phyloP scores from a whole-genome alignment of 2,888 invertebrate genomes.

The Drosophila macrospina region DNA sequence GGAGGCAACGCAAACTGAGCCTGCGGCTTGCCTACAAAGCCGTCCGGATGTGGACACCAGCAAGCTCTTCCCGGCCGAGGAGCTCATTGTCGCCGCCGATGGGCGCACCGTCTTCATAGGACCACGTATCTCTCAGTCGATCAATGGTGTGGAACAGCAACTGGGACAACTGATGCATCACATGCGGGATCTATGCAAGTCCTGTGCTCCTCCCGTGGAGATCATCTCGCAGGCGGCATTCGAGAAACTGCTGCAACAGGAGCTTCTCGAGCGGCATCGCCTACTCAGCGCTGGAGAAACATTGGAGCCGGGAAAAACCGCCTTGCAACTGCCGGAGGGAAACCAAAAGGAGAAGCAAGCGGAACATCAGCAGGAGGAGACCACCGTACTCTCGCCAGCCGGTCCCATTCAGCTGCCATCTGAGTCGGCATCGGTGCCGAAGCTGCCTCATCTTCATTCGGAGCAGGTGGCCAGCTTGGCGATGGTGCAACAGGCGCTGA shows the following conservation, averaged over 20 bases:
- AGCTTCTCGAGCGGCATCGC: slow-evolving; percentile 49
- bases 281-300: slow-evolving; percentile 27
- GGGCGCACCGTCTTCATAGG: slow-evolving; percentile 51
- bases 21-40: slow-evolving; percentile 22
- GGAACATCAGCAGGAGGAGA: neutral
- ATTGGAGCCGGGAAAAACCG: slow-evolving; percentile 26
- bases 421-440: slow-evolving; percentile 33
- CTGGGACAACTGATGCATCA: slow-evolving; percentile 37
- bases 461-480: slow-evolving; percentile 60
- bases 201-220: slow-evolving; percentile 64
- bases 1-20: slow-evolving; percentile 40
- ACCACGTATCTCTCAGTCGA: slow-evolving; percentile 40
- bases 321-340: slow-evolving; percentile 31
- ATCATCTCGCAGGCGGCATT: slow-evolving; percentile 41
- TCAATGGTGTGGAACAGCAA: slow-evolving; percentile 44
- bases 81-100: slow-evolving; percentile 38
- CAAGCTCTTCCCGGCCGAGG: slow-evolving; percentile 32
- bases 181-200: slow-evolving; percentile 35
- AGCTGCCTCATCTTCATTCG: slow-evolving; percentile 48
- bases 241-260: slow-evolving; percentile 38
- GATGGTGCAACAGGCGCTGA: slow-evolving; percentile 48
- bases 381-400: slow-evolving; percentile 25
- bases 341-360: neutral
- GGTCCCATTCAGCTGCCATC: slow-evolving; percentile 54
- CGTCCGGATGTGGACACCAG: slow-evolving; percentile 37